Evolutionary conservation across 2,113 vertebrate genomes (phyloP), one percentile per base, ranked within the genome.

Genomic region (Gavialis gangeticus): DNA sequence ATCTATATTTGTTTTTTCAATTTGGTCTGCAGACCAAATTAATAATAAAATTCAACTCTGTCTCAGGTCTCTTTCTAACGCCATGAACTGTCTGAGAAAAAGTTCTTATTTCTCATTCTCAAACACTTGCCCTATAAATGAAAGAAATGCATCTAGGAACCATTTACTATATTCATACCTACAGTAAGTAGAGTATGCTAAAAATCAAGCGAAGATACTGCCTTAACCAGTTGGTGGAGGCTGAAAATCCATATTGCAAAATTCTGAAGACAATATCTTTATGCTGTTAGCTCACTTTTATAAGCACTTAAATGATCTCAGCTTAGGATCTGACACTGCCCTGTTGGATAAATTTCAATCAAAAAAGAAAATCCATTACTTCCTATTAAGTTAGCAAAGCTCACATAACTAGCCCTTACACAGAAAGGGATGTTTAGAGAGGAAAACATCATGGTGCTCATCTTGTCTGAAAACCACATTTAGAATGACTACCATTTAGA

Each of bases 341-440:
- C 12, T 4, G 19, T 5, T 58, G n/a, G 87, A 88, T 80, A 27
- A 60, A 46, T 21, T 94, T 87, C 4, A 92, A 19, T 62, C 9
- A 57, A 5, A 4, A 77, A 81, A 60, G 18, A 19, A 60, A 84
- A 15, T 27, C 15, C 6, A 30, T 67, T 69, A 91, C 18, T 82
- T 89, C 81, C 80, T 85, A 71, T 24, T 58, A 25, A 34, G 25
- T 71, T 15, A n/a, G 4, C 19, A 12, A 34, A 73, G 24, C n/a
- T 57, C 11, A 16, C 57, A 84, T 78, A 88, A 85, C 57, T 37
- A 28, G 71, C 17, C 10, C 64, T 67, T 75, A 30, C 1, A 12
- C 21, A 34, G 37, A 15, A 27, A 28, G 77, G 59, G 13, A 37
- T 0, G 10, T 75, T n/a, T 6, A 64, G 78, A 62, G 0, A 4